These are phyloP conservation scores for Myotis yumanensis DNA, from an alignment of 2,113 vertebrate species.

Conservation along the genomic window DNA sequence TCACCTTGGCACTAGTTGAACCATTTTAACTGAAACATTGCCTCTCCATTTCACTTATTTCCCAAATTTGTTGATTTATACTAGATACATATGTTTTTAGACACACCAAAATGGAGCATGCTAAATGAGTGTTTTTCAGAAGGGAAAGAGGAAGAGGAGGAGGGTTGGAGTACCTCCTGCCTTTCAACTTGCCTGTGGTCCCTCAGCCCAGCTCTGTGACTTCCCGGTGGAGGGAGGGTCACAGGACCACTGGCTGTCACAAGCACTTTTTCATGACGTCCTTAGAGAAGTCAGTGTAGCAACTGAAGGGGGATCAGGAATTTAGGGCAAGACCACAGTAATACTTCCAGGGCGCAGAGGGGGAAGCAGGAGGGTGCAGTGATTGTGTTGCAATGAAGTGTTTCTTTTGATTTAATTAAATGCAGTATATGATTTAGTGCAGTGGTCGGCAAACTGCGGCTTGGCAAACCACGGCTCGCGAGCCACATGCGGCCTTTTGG, in stretches of 20 bases:
- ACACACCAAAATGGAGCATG: conserved; percentile 47
- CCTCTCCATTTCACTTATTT: fast-evolving
- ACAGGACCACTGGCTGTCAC: background rate
- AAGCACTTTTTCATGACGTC: conserved; percentile 32
- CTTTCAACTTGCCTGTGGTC: background rate
- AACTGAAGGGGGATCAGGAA: background rate
- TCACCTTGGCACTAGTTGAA: background rate
- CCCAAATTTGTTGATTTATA: background rate
- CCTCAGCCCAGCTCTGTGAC: background rate
- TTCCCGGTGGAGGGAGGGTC: background rate
- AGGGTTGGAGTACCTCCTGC: background rate
- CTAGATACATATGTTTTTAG: conserved; percentile 30
- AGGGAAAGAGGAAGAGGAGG: background rate
- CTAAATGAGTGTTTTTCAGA: conserved; percentile 44
- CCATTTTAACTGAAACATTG: background rate
- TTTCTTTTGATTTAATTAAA: conserved; percentile 77
- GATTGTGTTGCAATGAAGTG: conserved; percentile 64
- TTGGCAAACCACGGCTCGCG: too few relatives aligned
- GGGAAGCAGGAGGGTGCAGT: background rate
- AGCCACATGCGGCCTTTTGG: too few relatives aligned
- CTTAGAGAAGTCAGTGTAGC: background rate
- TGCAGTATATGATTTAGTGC: conserved; percentile 78
- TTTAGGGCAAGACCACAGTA: background rate
- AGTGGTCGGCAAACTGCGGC: too few relatives aligned
- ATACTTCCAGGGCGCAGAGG: background rate